Evolutionary conservation across 2,113 vertebrate genomes (phyloP).

Genomic region (Myotis brandtii): DNA sequence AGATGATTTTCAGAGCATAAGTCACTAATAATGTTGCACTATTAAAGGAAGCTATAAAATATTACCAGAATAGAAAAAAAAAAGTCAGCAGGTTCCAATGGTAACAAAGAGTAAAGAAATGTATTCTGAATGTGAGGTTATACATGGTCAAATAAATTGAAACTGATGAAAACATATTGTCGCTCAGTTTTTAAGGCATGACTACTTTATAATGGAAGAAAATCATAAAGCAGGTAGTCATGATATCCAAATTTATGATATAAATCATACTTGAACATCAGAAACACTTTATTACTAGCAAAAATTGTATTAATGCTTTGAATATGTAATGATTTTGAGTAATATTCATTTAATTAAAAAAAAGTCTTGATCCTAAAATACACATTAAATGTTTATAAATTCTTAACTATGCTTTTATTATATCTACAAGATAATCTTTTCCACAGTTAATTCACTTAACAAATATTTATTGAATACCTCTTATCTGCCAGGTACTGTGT

Average conservation of each 20-base stretch:
- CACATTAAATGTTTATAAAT: neutral
- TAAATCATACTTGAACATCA: slow-evolving; percentile 20
- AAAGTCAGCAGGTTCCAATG: neutral
- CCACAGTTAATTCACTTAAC: neutral
- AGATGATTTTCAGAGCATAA: neutral
- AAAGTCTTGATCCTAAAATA: slow-evolving; percentile 3
- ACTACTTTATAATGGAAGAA: neutral
- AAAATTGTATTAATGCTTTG: neutral
- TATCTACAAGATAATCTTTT: neutral
- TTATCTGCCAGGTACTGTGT: neutral
- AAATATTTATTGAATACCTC: slow-evolving; percentile 16
- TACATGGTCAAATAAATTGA: neutral
- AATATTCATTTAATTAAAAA: slow-evolving; percentile 30
- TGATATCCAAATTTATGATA: neutral
- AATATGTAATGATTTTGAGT: neutral
- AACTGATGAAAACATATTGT: neutral
- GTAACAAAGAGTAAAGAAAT: neutral
- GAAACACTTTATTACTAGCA: slow-evolving; percentile 36
- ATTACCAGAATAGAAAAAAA: neutral
- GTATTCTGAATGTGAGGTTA: slow-evolving; percentile 39
- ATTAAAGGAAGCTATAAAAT: neutral
- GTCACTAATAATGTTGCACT: neutral
- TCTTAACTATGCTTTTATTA: neutral
- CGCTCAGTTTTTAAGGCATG: neutral
- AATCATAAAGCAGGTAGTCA: neutral